These are phyloP conservation scores for Oncorhynchus kisutch DNA, from an alignment of 2,113 vertebrate species.

Conservation along the genomic window DNA sequence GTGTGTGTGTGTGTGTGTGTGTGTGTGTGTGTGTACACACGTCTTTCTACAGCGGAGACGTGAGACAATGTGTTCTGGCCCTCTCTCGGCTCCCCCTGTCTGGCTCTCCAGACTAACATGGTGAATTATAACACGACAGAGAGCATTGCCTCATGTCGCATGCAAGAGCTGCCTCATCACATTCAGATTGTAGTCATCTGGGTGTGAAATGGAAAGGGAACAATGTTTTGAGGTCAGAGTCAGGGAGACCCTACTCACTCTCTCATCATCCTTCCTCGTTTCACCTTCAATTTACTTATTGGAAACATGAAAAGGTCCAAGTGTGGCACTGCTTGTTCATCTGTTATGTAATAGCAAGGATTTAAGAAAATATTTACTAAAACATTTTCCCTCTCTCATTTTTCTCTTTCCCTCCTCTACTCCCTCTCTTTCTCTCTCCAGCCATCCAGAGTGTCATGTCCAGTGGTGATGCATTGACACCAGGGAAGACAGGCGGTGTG, in stretches of 20 bases:
- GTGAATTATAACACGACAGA: constrained; percentile 38
- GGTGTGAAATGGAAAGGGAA: no score
- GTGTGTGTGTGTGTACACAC: constrained; percentile 2
- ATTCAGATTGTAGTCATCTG: neutral
- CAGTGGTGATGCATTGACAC: constrained; percentile 82
- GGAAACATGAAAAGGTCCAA: no score
- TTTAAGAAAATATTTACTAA: no score
- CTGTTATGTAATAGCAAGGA: no score
- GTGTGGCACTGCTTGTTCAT: no score
- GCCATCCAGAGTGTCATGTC: constrained; percentile 94
- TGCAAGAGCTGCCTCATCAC: constrained; percentile 1
- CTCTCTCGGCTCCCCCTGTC: constrained; percentile 4
- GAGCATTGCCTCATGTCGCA: constrained; percentile 46
- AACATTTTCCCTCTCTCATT: neutral
- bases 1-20: neutral
- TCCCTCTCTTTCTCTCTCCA: constrained; percentile 61
- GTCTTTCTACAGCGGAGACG: neutral
- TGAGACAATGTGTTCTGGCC: constrained; percentile 27
- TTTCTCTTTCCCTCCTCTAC: constrained; percentile 2
- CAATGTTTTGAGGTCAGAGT: no score
- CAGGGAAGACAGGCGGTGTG: constrained; percentile 86
- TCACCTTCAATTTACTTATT: no score
- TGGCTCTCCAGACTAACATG: constrained; percentile 5
- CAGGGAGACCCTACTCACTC: no score
- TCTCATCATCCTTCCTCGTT: no score